These are phyloP conservation scores for Campylomormyrus numenius DNA, from an alignment of 2,113 vertebrate genomes.

Conservation along the genomic window DNA sequence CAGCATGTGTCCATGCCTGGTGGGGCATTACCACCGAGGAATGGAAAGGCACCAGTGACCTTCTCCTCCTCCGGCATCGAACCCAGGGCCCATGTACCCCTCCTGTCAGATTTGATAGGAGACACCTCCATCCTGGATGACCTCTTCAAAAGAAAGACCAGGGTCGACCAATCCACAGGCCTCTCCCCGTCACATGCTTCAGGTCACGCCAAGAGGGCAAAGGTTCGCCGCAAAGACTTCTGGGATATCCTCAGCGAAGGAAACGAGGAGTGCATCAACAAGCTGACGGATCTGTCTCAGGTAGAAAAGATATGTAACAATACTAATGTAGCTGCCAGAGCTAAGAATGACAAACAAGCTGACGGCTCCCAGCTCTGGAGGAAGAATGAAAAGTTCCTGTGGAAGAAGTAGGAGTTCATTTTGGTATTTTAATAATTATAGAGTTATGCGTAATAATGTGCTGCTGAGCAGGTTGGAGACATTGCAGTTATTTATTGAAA, in stretches of 20 bases:
- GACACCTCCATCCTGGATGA: constrained; percentile 85
- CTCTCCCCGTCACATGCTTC: constrained; percentile 22
- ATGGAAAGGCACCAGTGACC: not conserved
- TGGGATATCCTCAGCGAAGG: constrained; percentile 90
- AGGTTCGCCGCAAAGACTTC: constrained; percentile 73
- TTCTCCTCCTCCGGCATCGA: not conserved
- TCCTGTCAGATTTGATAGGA: constrained; percentile 72
- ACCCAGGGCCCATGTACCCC: not conserved
- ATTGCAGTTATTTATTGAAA: not conserved
- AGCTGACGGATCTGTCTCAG: constrained; percentile 72
- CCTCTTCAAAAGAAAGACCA: constrained; percentile 66
- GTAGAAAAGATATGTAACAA: constrained; percentile 75
- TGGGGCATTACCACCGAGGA: constrained; percentile 18
- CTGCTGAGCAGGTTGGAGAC: not conserved
- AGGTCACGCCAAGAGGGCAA: constrained; percentile 49
- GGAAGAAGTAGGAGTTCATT: constrained; percentile 63
- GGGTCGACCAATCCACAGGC: constrained; percentile 14
- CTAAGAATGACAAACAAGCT: constrained; percentile 35
- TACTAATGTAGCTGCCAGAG: constrained; percentile 36
- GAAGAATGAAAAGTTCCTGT: constrained; percentile 86
- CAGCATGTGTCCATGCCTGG: not conserved
- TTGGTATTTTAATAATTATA: not conserved
- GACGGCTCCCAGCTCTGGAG: constrained; percentile 72
- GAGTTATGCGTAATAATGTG: not conserved
- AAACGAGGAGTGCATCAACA: constrained; percentile 75